Evolutionary conservation across 2,797 vertebrate species (phyloP), one percentile per base, ranked within the genome.

Genomic region (Saguinus oedipus): DNA sequence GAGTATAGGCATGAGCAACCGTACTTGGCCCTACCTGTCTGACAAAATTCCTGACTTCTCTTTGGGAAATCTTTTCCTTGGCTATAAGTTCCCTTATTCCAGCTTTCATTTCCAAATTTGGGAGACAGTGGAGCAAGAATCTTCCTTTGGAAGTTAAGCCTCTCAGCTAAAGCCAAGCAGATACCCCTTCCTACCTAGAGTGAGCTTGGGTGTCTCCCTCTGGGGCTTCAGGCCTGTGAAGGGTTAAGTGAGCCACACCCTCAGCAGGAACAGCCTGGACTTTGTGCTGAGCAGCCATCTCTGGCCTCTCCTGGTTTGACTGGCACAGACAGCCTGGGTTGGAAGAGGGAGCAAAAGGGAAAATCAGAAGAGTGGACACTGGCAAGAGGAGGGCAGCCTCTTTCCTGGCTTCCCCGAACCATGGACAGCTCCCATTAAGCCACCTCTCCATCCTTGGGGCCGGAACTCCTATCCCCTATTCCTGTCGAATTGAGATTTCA

Each of bases 401-500:
- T 75, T 82, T 84, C 59, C 88, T 55, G n/a, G 72, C 64, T 64
- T 94, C 9, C 1, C 5, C 0, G 9, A 94, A 98, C 97, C 98
- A 98, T 98, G 98, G 98, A 98, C 98, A 98, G 97, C 95, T 97
- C 97, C 96, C 20, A 2, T 33, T 98, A 96, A 83, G 75, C 1
- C 70, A 1, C 55, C 57, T 92, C 93, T 93, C 39, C 55, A 82
- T 22, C 30, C 70, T 59, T 17, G 61, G 87, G 68, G 3, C 48
- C 27, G 4, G 50, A 46, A 50, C 33, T 89, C 78, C 27, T 89
- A 2, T 72, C 42, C 59, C 22, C 7, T 4, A 36, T 92, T 88
- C 36, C 70, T 59, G 39, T 64, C 79, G 68, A 76, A 50, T 2
- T 89, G 86, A 57, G 42, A 86, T 93, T 97, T 74, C 11, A 59